A percentile compares a stretch with the other conserved stretches of the same genome.
These are phyloP conservation scores for Azemiops feae DNA, from an alignment of 2,113 vertebrate genomes.

Conservation along the genomic window DNA sequence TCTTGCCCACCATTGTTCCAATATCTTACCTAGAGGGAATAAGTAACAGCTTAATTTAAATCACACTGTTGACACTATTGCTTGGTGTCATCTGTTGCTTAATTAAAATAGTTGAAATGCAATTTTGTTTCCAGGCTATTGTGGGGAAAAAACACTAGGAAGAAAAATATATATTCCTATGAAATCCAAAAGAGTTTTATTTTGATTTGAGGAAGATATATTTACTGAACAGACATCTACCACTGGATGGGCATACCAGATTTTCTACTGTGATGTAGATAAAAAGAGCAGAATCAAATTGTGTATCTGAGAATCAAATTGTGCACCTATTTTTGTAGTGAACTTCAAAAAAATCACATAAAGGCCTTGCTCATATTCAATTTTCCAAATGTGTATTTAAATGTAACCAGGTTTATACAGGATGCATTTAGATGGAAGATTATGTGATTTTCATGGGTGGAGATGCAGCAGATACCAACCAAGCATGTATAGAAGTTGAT, in stretches of 20 bases:
- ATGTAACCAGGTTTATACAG: background rate
- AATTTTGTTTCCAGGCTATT: background rate
- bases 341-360: background rate
- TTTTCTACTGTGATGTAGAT: background rate
- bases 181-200: background rate
- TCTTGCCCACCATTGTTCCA: constrained; percentile 90
- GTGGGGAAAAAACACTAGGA: background rate
- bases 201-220: background rate
- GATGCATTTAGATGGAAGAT: background rate
- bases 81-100: background rate
- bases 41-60: constrained; percentile 32
- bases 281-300: background rate
- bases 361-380: background rate
- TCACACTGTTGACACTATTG: background rate
- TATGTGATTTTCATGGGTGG: background rate
- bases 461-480: background rate
- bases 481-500: background rate
- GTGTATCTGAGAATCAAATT: background rate
- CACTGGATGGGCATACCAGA: background rate
- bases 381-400: background rate
- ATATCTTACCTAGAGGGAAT: constrained; percentile 79
- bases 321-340: background rate
- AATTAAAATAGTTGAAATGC: background rate
- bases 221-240: background rate
- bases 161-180: background rate